Base-by-base conservation (phyloP, 92 coral and sea anemone genomes). In the Zoanthus solanderi region DNA sequence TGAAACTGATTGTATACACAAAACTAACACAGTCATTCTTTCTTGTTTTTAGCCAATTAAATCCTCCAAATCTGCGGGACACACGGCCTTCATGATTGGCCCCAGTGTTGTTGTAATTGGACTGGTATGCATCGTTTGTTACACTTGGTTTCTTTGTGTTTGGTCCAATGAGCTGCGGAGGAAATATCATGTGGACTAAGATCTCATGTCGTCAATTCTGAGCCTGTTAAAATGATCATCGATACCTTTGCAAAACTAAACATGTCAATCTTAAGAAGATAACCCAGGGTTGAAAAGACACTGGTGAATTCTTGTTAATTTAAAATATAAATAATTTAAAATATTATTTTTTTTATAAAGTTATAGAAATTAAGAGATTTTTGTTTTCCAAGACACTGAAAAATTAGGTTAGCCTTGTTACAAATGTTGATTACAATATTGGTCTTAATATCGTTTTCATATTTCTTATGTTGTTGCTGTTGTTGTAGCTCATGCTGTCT, bases 91-190 rank as follows among this genome's bases (percentile, higher is more conserved):
- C 28, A 92, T 92, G 94, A 42, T 86, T 66, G 90, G 92, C 16
- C 29, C 76, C 42, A 84, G 94, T 47, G 80, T 86, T 7, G 77
- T 92, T 67, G 83, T 76, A 2, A 89, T 92, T n/a, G 92, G 90
- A 60, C 37, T 92, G 72, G 92, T 76, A 13, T 92, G 94, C 83
- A 89, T 89, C 52, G 90, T 92, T 86, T 89, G 94, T 30, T 92
- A 92, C 87, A 92, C 94, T 34, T 92, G 94, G 94, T 92, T 92
- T 37, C 89, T 92, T 78, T 92, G 94, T 76, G 87, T 92, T 16
- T 92, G 94, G 90, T 85, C 94, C 84, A 92, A 92, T 58, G 94
- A 92, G 77, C 94, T 92, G 67, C 94, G 92, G 28, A 88, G 87
- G 88, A 92, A 92, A 81, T 92, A 92, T 78, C 94, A 89, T 90